Percentiles rank a stretch among this genome's conserved stretches.
Conservation (phyloP, 1,140 invertebrate genomes). For the Trichonephila clavata region DNA sequence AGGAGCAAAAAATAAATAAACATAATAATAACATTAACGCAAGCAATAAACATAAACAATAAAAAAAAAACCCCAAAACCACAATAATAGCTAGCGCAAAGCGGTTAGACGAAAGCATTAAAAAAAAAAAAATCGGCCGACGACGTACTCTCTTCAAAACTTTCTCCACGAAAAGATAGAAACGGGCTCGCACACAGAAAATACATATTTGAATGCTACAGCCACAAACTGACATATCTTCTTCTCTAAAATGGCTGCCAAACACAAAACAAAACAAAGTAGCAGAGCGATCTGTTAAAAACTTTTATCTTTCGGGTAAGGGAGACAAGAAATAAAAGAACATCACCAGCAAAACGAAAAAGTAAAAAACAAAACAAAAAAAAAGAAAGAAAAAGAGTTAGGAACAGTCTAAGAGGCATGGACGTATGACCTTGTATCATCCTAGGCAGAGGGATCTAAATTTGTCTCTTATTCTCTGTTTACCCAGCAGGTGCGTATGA, state of each 20-base stretch:
- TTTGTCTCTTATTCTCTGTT: constrained; percentile 76
- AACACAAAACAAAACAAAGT: constrained; percentile 69
- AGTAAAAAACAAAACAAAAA: constrained; percentile 44
- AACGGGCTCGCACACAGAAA: background rate
- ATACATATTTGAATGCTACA: background rate
- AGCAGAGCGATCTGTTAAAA: constrained; percentile 71
- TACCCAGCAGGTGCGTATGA: constrained; percentile 75
- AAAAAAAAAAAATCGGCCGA: background rate
- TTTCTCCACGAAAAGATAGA: background rate
- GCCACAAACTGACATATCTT: background rate
- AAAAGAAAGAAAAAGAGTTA: constrained; percentile 62
- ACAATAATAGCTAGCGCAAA: background rate
- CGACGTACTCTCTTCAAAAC: constrained; percentile 1
- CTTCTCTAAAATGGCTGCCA: constrained; percentile 36
- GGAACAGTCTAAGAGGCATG: constrained; percentile 53
- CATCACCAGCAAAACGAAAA: constrained; percentile 20
- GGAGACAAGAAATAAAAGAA: constrained; percentile 61
- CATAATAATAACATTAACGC: background rate
- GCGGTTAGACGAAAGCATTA: constrained; percentile 2
- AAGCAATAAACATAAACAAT: background rate
- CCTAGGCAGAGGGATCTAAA: constrained; percentile 73
- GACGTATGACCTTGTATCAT: constrained; percentile 71
- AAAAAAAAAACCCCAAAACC: background rate
- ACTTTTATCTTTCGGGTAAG: constrained; percentile 64
- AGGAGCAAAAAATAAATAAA: no score